Evolutionary conservation across 1,140 invertebrate genomes (phyloP).

Genomic region (Pollicipes pollicipes): DNA sequence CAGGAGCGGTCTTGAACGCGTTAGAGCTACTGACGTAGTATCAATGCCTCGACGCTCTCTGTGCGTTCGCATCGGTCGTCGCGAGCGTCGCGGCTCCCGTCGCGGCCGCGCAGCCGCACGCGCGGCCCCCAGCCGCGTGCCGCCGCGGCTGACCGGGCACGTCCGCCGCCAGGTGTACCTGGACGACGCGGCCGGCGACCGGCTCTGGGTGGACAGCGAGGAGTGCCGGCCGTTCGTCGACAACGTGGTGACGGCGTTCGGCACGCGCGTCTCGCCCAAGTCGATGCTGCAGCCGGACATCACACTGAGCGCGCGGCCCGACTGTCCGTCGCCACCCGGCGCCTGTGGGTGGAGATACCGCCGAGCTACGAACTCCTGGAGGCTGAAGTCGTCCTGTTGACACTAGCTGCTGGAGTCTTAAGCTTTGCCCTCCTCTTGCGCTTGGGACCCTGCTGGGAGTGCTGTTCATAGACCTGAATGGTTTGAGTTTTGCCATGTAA

Average conservation of each 20-base stretch:
- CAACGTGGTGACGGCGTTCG: conserved; percentile 76
- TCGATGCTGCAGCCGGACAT: conserved; percentile 17
- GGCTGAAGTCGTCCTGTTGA: conserved; percentile 29
- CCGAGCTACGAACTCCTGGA: no score
- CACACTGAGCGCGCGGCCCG: conserved; percentile 10
- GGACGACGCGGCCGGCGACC: conserved; percentile 80
- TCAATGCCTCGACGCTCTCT: no score
- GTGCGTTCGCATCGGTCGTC: no score
- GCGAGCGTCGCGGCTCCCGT: no score
- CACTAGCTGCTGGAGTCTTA: conserved; percentile 32
- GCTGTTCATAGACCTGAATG: no score
- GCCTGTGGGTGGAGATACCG: conserved; percentile 5
- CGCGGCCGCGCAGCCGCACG: no score
- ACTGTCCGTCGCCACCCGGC: conserved; percentile 19
- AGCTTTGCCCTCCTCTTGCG: conserved; percentile 15
- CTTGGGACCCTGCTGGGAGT: no score
- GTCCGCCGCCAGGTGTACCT: conserved; percentile 72
- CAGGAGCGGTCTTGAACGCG: no score
- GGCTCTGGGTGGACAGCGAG: conserved; percentile 80
- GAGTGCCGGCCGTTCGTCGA: conserved; percentile 82
- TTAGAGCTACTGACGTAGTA: no score
- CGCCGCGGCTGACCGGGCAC: no score
- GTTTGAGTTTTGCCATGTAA: no score
- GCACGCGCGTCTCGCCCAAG: conserved; percentile 49
- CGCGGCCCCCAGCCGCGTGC: no score